These are phyloP conservation scores for Acromyrmex echinatior DNA, from an alignment of 1,140 invertebrate genomes.

Conservation along the genomic window DNA sequence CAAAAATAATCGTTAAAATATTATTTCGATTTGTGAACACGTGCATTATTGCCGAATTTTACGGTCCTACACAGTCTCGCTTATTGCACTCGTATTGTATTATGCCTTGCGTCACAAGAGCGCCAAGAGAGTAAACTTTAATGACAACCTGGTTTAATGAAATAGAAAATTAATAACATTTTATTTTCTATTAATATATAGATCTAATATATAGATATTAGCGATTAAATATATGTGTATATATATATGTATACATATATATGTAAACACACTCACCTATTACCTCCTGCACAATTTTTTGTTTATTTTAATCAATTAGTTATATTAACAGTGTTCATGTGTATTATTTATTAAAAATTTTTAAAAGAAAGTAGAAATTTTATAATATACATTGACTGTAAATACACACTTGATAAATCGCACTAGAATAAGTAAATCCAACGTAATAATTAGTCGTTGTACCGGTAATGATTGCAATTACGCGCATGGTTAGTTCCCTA, in stretches of 20 bases:
- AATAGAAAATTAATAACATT: not conserved
- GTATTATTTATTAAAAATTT: not conserved
- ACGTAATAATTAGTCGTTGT: conserved; percentile 35
- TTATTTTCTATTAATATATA: not conserved
- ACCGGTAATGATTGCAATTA: not conserved
- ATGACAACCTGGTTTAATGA: not conserved
- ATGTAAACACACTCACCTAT: not conserved
- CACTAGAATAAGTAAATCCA: not conserved
- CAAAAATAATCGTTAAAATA: not conserved
- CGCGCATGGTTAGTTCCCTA: not conserved
- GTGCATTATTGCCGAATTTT: not conserved
- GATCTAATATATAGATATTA: not conserved
- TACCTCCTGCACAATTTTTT: not conserved
- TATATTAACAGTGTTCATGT: not conserved
- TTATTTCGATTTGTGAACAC: conserved; percentile 18
- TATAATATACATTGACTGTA: not conserved
- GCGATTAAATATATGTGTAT: not conserved
- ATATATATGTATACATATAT: not conserved
- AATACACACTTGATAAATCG: not conserved
- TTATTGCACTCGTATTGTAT: no score
- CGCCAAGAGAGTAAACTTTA: not conserved
- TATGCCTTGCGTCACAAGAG: not conserved
- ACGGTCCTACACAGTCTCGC: not conserved
- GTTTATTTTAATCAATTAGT: not conserved
- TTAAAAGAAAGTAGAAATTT: not conserved